Conservation (phyloP, 2,113 vertebrate genomes). For the Athene cunicularia region DNA sequence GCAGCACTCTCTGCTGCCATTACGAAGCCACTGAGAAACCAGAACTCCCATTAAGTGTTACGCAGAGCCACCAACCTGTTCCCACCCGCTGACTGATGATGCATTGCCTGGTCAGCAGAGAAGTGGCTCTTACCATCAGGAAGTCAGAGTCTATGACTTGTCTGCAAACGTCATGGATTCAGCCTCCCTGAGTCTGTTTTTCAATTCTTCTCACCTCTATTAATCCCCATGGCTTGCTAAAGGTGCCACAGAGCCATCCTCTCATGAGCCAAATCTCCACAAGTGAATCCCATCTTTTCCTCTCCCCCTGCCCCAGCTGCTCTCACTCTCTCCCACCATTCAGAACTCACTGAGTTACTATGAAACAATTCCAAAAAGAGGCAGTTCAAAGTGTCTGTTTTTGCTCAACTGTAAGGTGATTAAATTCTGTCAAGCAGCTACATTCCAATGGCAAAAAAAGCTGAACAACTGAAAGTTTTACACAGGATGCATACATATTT, state of each 20-base stretch:
- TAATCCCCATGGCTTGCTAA: not conserved
- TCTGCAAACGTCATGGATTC: not conserved
- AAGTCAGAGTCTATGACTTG: not conserved
- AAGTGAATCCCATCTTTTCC: not conserved
- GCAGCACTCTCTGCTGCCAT: too few relatives aligned
- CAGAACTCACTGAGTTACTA: not conserved
- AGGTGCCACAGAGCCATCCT: not conserved
- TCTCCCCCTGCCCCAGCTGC: not conserved
- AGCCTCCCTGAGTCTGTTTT: not conserved
- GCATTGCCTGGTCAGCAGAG: not conserved
- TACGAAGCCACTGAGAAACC: not conserved
- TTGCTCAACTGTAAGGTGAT: not conserved
- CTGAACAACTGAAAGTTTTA: not conserved
- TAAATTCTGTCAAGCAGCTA: not conserved
- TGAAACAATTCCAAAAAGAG: not conserved
- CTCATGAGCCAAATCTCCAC: not conserved
- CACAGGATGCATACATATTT: conserved; percentile 37
- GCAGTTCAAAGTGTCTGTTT: not conserved
- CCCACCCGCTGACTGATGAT: not conserved
- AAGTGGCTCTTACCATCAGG: not conserved
- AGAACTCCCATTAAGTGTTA: not conserved
- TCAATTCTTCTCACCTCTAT: not conserved
- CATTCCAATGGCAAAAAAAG: not conserved
- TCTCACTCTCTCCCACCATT: not conserved
- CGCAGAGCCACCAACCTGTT: not conserved